Evolutionary conservation across 2,113 vertebrate genomes (phyloP).

Genomic region (Ceuthmochares aereus): DNA sequence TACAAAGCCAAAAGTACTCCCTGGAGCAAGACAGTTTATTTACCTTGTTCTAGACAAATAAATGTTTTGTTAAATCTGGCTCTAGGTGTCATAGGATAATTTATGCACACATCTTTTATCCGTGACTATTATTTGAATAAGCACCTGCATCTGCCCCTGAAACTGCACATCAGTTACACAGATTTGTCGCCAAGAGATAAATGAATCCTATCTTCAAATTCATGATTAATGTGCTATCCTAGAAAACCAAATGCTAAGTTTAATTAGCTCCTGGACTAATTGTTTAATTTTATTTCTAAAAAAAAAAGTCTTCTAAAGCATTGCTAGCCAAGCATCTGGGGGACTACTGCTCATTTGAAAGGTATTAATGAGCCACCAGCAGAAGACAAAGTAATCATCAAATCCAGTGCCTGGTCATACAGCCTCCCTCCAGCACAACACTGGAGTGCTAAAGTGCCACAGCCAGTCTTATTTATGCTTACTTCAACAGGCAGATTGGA

Average conservation of each 20-base stretch:
- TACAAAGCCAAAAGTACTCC: neutral
- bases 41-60: neutral
- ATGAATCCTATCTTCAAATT: neutral
- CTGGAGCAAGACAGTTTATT: neutral
- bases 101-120: neutral
- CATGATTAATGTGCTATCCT: neutral
- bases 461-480: rapidly evolving
- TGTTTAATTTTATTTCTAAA: neutral
- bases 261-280: neutral
- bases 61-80: constrained; percentile 18
- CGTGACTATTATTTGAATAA: constrained; percentile 16
- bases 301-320: neutral
- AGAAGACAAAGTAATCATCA: neutral
- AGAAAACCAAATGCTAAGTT: constrained; percentile 7
- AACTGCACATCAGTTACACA: neutral
- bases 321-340: neutral
- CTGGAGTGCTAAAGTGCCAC: neutral
- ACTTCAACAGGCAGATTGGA: neutral
- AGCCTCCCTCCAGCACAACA: neutral
- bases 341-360: neutral
- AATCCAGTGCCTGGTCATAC: neutral
- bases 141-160: neutral
- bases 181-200: neutral
- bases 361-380: neutral
- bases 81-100: neutral